phyloP scores from a whole-genome alignment of 2,888 invertebrate species.

The Pseudolycoriella hygida region DNA sequence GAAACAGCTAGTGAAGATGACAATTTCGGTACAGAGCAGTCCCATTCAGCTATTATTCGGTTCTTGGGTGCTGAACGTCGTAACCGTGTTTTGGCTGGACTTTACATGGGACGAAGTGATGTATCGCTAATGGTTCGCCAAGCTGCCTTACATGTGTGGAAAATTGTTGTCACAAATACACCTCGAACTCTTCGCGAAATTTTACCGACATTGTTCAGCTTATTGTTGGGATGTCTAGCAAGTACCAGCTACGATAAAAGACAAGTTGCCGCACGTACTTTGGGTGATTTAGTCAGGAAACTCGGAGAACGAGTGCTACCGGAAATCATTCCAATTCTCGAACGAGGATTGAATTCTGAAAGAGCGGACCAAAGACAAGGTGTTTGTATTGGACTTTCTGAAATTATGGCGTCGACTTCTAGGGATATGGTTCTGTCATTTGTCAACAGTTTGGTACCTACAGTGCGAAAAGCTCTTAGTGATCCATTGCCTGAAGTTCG shows the following conservation, averaged over 20 bases:
- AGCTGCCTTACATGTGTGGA: conserved; percentile 98
- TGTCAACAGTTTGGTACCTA: conserved; percentile 76
- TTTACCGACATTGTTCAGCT: conserved; percentile 78
- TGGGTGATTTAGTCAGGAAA: conserved; percentile 93
- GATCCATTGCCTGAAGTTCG: conserved; percentile 88
- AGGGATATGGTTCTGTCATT: conserved; percentile 85
- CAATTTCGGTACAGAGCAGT: conserved; percentile 95
- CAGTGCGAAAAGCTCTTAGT: conserved; percentile 84
- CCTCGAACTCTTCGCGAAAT: conserved; percentile 93
- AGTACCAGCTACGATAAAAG: conserved; percentile 92
- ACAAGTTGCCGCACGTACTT: conserved; percentile 88
- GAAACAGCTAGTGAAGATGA: conserved; percentile 97
- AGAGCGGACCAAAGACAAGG: conserved; percentile 93
- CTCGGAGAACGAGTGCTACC: conserved; percentile 93
- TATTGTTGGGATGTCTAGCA: conserved; percentile 84
- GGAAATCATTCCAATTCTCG: conserved; percentile 95
- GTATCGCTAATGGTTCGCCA: conserved; percentile 93
- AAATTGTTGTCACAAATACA: conserved; percentile 96
- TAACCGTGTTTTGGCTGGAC: conserved; percentile 80
- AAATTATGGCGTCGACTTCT: conserved; percentile 94
- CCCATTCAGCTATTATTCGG: conserved; percentile 76
- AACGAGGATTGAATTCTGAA: conserved; percentile 79
- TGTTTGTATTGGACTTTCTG: conserved; percentile 93
- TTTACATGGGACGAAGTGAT: conserved; percentile 96
- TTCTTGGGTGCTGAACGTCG: conserved; percentile 78